phyloP scores from a whole-genome alignment of 2,888 invertebrate species.

The Euzophera pinguis region DNA sequence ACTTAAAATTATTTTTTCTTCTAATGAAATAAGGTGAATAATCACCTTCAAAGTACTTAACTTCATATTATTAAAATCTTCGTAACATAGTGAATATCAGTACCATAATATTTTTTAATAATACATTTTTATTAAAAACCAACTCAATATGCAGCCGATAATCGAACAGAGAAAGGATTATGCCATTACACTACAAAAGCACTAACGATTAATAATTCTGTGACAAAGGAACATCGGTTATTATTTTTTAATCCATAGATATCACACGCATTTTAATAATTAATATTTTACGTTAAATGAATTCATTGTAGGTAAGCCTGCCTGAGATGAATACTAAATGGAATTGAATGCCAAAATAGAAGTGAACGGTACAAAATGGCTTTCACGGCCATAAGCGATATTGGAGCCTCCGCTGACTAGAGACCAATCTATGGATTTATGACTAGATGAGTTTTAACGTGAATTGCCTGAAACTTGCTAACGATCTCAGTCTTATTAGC shows the following conservation, averaged over 20 bases:
- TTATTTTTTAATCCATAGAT: background rate
- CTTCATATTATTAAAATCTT: too few species aligned
- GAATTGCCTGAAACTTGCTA: conserved; percentile 5
- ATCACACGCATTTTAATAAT: background rate
- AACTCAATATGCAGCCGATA: too few species aligned
- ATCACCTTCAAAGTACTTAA: too few species aligned
- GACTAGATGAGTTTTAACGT: background rate
- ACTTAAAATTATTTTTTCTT: too few species aligned
- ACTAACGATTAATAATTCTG: too few species aligned
- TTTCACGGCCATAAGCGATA: conserved; percentile 10
- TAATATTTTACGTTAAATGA: background rate
- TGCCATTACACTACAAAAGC: too few species aligned
- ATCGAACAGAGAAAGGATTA: too few species aligned
- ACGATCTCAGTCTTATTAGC: background rate
- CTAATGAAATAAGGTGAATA: too few species aligned
- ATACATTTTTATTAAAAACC: too few species aligned
- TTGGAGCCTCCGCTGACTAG: conserved; percentile 10
- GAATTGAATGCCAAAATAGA: conserved; percentile 39
- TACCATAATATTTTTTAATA: too few species aligned
- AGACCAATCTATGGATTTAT: conserved; percentile 11
- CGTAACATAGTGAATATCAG: too few species aligned
- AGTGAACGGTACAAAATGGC: conserved; percentile 21
- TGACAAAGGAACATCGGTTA: too few species aligned
- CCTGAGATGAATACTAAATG: conserved; percentile 33
- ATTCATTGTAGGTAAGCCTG: conserved; percentile 5